Percentiles rank a stretch among this genome's conserved stretches.
Evolutionary conservation across 2,888 invertebrate species (phyloP).

Genomic region (Drosophila robusta): DNA sequence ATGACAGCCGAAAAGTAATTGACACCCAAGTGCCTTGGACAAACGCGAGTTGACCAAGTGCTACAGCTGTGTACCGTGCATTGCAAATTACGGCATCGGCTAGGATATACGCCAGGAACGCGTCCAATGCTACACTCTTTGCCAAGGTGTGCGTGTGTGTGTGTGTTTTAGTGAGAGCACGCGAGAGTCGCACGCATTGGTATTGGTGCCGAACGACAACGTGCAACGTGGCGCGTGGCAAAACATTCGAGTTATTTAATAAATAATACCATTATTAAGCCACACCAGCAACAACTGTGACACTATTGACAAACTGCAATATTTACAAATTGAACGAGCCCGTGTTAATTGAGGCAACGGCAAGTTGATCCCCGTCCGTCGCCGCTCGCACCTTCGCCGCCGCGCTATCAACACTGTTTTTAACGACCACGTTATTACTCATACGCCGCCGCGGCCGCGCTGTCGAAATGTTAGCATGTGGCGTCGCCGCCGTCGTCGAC

Average conservation of each 20-base stretch:
- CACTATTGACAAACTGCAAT: slow-evolving; percentile 8
- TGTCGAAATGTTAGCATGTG: slow-evolving; percentile 69
- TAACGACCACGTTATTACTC: slow-evolving; percentile 35
- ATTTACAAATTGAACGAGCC: slow-evolving; percentile 15
- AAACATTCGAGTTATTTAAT: slow-evolving; percentile 56
- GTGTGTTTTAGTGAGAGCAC: slow-evolving; percentile 62
- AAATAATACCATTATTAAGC: slow-evolving; percentile 65
- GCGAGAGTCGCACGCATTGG: slow-evolving; percentile 57
- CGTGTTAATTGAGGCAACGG: slow-evolving; percentile 24
- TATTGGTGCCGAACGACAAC: slow-evolving; percentile 66
- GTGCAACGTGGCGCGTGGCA: slow-evolving; percentile 67
- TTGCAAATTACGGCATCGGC: slow-evolving; percentile 75
- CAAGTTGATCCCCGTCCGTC: background rate
- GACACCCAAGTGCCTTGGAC: slow-evolving; percentile 10
- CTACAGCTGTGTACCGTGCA: slow-evolving; percentile 33
- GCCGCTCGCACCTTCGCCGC: background rate
- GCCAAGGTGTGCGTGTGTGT: slow-evolving; percentile 54
- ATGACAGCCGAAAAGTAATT: slow-evolving; percentile 11
- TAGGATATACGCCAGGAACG: slow-evolving; percentile 68
- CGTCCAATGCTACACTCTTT: slow-evolving; percentile 68
- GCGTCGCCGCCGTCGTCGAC: slow-evolving; percentile 68
- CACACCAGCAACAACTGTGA: slow-evolving; percentile 44
- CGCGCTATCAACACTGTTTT: slow-evolving; percentile 3
- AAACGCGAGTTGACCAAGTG: slow-evolving; percentile 5
- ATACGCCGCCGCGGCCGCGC: slow-evolving; percentile 67